Evolutionary conservation across 2,888 invertebrate species (phyloP), one percentile per base, ranked within the genome.

Genomic region (Agrotis clavis): DNA sequence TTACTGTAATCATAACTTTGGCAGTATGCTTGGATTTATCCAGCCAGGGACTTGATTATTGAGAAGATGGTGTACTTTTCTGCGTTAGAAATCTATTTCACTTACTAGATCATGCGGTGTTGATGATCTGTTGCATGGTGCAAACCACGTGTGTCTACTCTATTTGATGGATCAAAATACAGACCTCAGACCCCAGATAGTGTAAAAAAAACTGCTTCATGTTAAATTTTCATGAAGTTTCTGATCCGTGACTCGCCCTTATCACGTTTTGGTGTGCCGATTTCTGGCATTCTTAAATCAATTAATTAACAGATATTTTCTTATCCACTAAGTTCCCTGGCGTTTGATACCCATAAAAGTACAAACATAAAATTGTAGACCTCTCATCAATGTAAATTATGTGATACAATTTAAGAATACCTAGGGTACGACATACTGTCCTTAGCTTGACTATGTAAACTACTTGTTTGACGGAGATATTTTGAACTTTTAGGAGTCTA

Each of bases 321-420:
- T 50, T 51, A 53, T 41, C 9, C 57, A 70, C 19, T 14, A 60
- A 51, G 19, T 51, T 71, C 30, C 45, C 50, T 30, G 18, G 19
- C 14, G 48, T 45, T 54, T 54, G 19, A 54, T 48, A 73, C 11
- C 1, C 54, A 47, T 68, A 45, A 56, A 60, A 79, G 78, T 79
- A 79, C 76, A 79, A 79, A 79, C 19, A 59, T 62, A 14, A 71
- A 50, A 56, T 67, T 54, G 45, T 73, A 67, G 50, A 56, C 14
- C 11, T 61, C 25, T 18, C 50, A 65, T 30, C 45, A 51, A 51
- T 71, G 19, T 45, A 47, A 53, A 66, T 18, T n/a, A 30, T 53
- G 45, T 30, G 9, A 66, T 53, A 45, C 14, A 53, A 53, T 45
- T 53, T 67, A 51, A 53, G 48, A 69, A 6, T 41, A 41, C 41